Percentiles rank a stretch among this genome's conserved stretches.
Conservation (phyloP, 2,888 invertebrate genomes). For the Carterocephalus palaemon region DNA sequence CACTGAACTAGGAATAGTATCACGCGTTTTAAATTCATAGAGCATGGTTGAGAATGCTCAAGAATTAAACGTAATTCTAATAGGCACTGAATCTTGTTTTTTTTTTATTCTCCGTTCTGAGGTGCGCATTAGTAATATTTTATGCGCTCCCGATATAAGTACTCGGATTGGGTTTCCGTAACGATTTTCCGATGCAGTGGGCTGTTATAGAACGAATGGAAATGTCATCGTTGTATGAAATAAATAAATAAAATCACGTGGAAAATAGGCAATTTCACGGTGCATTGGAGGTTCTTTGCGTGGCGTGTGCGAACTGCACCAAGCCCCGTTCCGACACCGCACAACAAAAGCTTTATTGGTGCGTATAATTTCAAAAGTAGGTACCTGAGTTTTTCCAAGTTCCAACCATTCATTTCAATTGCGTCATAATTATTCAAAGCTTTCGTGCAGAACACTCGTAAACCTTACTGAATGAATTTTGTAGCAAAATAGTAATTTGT, state of each 20-base stretch:
- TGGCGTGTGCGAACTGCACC: constrained; percentile 48
- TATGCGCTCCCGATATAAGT: constrained; percentile 27
- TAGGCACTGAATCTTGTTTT: constrained; percentile 31
- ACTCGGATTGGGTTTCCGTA: neutral
- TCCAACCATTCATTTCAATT: constrained; percentile 20
- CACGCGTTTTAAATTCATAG: constrained; percentile 52
- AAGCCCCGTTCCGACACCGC: constrained; percentile 49
- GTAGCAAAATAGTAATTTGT: neutral
- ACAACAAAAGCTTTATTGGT: constrained; percentile 60
- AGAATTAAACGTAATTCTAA: constrained; percentile 50
- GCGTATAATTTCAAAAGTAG: constrained; percentile 64
- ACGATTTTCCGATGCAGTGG: constrained; percentile 52
- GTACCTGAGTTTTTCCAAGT: constrained; percentile 27
- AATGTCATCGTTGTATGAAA: constrained; percentile 72
- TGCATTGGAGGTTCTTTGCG: constrained; percentile 74
- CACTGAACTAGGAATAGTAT: constrained; percentile 46
- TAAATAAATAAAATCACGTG: constrained; percentile 77
- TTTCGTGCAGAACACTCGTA: constrained; percentile 13
- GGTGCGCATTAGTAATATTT: constrained; percentile 33
- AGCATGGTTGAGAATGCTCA: constrained; percentile 45
- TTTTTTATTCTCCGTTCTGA: constrained; percentile 29
- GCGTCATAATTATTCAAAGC: constrained; percentile 22
- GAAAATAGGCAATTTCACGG: constrained; percentile 79
- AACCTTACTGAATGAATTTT: constrained; percentile 21
- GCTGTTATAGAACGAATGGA: constrained; percentile 51